phyloP scores from a whole-genome alignment of 2,797 vertebrate species.

The Pangasius larnaudii region DNA sequence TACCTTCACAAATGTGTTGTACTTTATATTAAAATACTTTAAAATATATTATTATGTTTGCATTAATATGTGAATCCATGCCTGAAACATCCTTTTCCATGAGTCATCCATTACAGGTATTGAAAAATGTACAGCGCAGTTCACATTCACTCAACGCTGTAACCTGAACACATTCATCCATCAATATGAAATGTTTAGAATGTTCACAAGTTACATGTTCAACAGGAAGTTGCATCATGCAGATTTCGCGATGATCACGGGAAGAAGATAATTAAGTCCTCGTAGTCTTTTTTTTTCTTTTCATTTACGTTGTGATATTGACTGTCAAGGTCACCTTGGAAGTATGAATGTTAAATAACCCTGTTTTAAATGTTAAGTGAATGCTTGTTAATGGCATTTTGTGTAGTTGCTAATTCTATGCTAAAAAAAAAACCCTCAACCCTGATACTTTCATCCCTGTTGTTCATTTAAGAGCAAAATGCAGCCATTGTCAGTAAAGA shows the following conservation, averaged over 20 bases:
- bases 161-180: background rate
- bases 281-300: background rate
- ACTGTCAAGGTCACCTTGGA: background rate
- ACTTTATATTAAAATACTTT: background rate
- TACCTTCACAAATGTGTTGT: background rate
- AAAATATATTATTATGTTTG: background rate
- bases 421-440: background rate
- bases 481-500: background rate
- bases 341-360: background rate
- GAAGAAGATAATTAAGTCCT: background rate
- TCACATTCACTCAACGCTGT: background rate
- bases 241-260: background rate
- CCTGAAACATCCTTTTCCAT: background rate
- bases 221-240: background rate
- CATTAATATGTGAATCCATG: background rate
- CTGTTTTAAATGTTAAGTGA: background rate
- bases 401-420: background rate
- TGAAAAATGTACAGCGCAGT: background rate
- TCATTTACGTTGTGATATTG: background rate
- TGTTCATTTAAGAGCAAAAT: background rate
- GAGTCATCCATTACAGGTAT: too few relatives aligned
- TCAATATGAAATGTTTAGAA: background rate
- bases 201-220: background rate
- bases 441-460: background rate
- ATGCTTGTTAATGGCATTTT: background rate